phyloP scores from a whole-genome alignment of 1,140 invertebrate species.

The Nasonia giraulti region DNA sequence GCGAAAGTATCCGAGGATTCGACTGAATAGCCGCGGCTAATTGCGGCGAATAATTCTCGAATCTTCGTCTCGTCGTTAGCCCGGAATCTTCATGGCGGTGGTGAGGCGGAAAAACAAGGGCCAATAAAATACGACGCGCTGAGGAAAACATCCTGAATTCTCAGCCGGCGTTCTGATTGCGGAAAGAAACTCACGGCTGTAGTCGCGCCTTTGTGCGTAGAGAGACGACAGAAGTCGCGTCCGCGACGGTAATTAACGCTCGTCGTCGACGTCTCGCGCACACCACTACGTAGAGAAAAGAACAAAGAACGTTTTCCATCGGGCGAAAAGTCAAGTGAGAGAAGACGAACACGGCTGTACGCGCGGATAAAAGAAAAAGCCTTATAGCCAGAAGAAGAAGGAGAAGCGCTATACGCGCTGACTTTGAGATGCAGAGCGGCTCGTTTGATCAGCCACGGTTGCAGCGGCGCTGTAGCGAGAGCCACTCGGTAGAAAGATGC shows the following conservation, averaged over 20 bases:
- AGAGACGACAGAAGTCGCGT: slow-evolving; percentile 9
- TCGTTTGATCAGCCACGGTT: slow-evolving; percentile 51
- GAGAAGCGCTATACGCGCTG: slow-evolving; percentile 1
- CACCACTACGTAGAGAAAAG: neutral
- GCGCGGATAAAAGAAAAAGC: slow-evolving; percentile 11
- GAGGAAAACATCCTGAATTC: neutral
- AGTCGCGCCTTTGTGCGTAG: neutral
- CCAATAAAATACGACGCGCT: slow-evolving; percentile 3
- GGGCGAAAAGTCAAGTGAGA: neutral
- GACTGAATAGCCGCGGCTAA: slow-evolving; percentile 26
- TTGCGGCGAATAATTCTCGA: slow-evolving; percentile 31
- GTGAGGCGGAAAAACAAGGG: slow-evolving; percentile 15
- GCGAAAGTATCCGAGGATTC: slow-evolving; percentile 15
- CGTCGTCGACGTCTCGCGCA: neutral
- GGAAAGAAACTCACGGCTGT: neutral
- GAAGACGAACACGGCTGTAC: neutral
- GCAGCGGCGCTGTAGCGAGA: neutral
- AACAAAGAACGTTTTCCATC: slow-evolving; percentile 17
- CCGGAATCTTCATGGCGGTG: neutral
- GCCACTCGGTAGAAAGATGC: too few species aligned
- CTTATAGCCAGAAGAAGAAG: neutral
- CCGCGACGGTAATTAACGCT: slow-evolving; percentile 40
- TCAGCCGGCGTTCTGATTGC: neutral
- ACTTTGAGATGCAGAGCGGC: slow-evolving; percentile 56
- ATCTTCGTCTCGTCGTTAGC: slow-evolving; percentile 46